Evolutionary conservation across 2,797 vertebrate species (phyloP).

Genomic region (Aulostomus chinensis): DNA sequence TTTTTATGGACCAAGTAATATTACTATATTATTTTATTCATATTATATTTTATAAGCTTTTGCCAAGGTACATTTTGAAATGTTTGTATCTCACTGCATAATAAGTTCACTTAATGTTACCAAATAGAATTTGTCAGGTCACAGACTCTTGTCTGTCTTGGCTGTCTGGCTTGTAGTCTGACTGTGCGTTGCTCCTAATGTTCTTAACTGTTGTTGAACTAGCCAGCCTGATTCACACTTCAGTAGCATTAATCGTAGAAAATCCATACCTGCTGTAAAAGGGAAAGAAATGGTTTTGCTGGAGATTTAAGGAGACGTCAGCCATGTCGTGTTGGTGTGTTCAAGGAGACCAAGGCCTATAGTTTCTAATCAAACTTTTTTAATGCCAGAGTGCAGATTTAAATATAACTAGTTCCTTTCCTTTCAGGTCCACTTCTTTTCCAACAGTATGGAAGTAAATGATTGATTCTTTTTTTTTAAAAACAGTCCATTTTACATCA

Average conservation of each 20-base stretch:
- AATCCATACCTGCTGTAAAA: background rate
- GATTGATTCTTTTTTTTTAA: background rate
- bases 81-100: constrained; percentile 68
- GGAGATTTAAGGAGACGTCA: constrained; percentile 5
- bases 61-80: constrained; percentile 76
- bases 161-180: background rate
- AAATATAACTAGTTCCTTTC: too few relatives aligned
- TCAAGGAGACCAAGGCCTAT: too few relatives aligned
- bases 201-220: background rate
- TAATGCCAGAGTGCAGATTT: too few relatives aligned
- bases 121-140: constrained; percentile 59
- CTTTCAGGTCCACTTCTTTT: too few relatives aligned
- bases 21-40: constrained; percentile 79
- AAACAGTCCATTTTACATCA: too few relatives aligned
- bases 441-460: background rate
- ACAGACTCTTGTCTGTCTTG: constrained; percentile 31
- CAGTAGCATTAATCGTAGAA: background rate
- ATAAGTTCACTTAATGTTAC: constrained; percentile 66
- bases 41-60: constrained; percentile 82
- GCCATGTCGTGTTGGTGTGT: too few relatives aligned
- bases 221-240: background rate
- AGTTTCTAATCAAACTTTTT: too few relatives aligned
- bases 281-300: background rate
- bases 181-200: background rate
- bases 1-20: constrained; percentile 80